These are phyloP conservation scores for Hydrophis major DNA, from an alignment of 2,797 vertebrate genomes.

Conservation along the genomic window DNA sequence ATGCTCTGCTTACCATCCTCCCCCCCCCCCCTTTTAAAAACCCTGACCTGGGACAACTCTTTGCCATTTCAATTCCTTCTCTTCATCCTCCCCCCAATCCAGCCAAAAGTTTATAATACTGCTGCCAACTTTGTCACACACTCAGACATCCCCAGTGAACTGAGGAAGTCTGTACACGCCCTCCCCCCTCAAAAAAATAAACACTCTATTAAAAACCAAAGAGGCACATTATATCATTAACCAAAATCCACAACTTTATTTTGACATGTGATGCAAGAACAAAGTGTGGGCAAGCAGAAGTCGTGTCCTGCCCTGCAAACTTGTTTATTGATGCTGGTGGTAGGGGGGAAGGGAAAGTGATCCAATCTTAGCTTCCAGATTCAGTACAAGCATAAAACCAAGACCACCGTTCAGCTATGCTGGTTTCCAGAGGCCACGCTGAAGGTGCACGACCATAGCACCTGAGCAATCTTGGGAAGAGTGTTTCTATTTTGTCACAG, in stretches of 20 bases:
- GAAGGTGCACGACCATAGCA: background rate
- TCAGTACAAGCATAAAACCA: background rate
- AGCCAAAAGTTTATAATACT: background rate
- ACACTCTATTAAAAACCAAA: background rate
- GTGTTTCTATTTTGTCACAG: background rate
- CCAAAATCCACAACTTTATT: slow-evolving; percentile 20
- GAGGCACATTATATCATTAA: slow-evolving; percentile 21
- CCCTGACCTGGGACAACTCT: background rate
- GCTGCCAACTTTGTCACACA: background rate
- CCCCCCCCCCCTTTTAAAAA: background rate
- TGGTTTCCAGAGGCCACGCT: background rate
- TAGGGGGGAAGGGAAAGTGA: background rate
- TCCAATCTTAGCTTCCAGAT: background rate
- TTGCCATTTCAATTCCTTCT: background rate
- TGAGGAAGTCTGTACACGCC: background rate
- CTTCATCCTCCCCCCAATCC: background rate
- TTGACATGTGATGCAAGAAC: background rate
- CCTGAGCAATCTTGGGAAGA: background rate
- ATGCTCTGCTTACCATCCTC: background rate
- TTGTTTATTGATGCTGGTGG: too few relatives aligned
- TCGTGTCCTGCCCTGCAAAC: too few relatives aligned
- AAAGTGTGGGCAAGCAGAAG: background rate
- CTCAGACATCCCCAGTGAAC: background rate
- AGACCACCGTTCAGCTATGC: background rate
- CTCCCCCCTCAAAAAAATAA: too few relatives aligned